Base-by-base conservation (phyloP, 2,888 invertebrate species). In the Ennomos quercinarius region DNA sequence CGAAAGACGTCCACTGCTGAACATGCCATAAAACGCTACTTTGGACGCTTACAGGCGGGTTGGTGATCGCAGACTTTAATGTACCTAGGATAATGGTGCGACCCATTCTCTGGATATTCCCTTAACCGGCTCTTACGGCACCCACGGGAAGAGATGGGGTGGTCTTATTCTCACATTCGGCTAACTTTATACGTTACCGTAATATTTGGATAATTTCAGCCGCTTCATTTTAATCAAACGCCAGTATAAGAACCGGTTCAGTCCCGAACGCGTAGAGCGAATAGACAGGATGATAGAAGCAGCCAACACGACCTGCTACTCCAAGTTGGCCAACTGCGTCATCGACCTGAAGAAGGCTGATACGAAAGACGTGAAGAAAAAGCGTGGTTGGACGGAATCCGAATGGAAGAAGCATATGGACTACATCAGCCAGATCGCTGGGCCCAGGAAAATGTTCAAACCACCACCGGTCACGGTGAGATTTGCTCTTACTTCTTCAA, bases 341-440 rank as follows among this genome's bases (percentile, higher is more conserved):
- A 49, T 91, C 2, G 88, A 88, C 51, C 72, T 89, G 0, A 91
- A 86, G 74, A 86, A 83, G 58, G 67, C 70, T 11, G 86, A 87
- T 9, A 65, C 70, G 0, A 87, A 85, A 58, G 87, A 88, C 0
- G 57, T 77, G 0, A 89, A 81, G 67, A 89, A 85, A 73, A 89
- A 83, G 64, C 74, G 72, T 5, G 84, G 80, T 0, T 91, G 91
- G 91, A 72, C 83, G 0, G 84, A 88, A 57, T 81, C 80, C 13
- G 91, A 91, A 3, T 91, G 91, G 91, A 90, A 89, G 71, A 89
- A 89, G 57, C 92, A 91, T 56, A 89, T 89, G 89, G 91, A 91
- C 9, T 87, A 91, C 39, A 88, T 92, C 37, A 64, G 72, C 5
- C 84, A 84, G 55, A 86, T 93, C 2, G 79, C 91, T 4, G 77